Conservation (phyloP, 2,888 invertebrate genomes). For the Rapana venosa region DNA sequence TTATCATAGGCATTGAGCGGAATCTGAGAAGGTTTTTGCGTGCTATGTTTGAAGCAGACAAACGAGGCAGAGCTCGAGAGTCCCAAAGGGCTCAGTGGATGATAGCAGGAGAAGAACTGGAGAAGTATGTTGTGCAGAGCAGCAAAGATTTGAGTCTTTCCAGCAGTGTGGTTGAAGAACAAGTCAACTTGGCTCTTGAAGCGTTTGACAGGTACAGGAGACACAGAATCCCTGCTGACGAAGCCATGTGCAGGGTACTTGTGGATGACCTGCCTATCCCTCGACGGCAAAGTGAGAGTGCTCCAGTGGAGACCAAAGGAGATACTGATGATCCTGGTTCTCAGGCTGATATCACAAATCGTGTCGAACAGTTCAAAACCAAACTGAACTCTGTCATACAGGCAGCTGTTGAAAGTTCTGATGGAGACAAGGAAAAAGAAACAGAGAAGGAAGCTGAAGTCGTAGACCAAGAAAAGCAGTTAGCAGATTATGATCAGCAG, state of each 20-base stretch:
- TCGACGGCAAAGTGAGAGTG: background rate
- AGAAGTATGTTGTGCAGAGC: background rate
- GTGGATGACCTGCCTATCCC: slow-evolving; percentile 31
- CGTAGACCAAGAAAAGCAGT: background rate
- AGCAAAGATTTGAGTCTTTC: background rate
- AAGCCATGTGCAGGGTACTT: slow-evolving; percentile 31
- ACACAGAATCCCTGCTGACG: background rate
- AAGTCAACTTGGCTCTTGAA: slow-evolving; percentile 4
- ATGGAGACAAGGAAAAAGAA: background rate
- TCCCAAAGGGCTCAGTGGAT: slow-evolving; percentile 10
- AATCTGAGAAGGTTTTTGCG: slow-evolving; percentile 24
- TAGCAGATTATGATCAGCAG: slow-evolving; percentile 30
- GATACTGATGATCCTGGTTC: slow-evolving; percentile 23
- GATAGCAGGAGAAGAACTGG: slow-evolving; percentile 10
- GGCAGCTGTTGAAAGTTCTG: background rate
- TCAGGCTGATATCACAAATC: slow-evolving; percentile 15
- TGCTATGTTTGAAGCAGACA: background rate
- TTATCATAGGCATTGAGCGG: slow-evolving; percentile 4
- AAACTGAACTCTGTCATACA: slow-evolving; percentile 19
- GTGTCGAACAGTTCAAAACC: slow-evolving; percentile 19
- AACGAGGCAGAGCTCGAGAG: background rate
- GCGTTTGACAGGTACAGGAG: background rate
- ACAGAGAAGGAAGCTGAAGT: background rate
- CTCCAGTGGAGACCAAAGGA: background rate
- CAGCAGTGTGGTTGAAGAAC: background rate